phyloP scores from a whole-genome alignment of 2,797 vertebrate species.

The Thaleichthys pacificus region DNA sequence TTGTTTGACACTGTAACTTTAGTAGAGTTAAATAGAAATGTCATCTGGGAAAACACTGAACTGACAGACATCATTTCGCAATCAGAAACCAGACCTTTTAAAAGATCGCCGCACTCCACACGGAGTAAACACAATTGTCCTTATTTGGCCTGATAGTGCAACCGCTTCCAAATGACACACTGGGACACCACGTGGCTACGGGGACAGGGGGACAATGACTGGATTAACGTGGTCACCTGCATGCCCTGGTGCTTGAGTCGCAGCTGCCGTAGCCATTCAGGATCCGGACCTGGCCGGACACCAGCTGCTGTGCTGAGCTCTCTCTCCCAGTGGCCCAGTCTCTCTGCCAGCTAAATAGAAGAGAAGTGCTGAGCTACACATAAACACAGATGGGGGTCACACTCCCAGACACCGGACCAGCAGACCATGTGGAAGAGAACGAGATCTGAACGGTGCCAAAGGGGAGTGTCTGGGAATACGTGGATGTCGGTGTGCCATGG shows the following conservation, averaged over 20 bases:
- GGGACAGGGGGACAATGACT: background rate
- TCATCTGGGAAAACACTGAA: background rate
- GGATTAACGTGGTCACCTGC: constrained; percentile 68
- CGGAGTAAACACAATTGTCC: background rate
- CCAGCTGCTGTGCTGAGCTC: constrained; percentile 67
- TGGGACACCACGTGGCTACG: too few species aligned
- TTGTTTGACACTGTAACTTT: background rate
- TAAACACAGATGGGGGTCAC: background rate
- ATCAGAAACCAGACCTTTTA: background rate
- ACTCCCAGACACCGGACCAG: background rate
- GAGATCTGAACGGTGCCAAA: background rate
- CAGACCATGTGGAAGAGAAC: background rate
- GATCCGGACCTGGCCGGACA: constrained; percentile 65
- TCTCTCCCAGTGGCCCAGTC: constrained; percentile 80
- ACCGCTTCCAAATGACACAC: background rate
- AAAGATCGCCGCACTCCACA: background rate
- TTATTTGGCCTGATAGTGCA: background rate
- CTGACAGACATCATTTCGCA: background rate
- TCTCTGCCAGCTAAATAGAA: constrained; percentile 79
- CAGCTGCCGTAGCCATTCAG: constrained; percentile 80
- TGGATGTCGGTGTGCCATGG: background rate
- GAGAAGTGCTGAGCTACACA: constrained; percentile 1
- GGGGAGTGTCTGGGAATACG: background rate
- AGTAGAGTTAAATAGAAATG: background rate
- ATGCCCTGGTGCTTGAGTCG: constrained; percentile 52